phyloP scores from a whole-genome alignment of 2,888 invertebrate genomes.

The Sesamia inferens region DNA sequence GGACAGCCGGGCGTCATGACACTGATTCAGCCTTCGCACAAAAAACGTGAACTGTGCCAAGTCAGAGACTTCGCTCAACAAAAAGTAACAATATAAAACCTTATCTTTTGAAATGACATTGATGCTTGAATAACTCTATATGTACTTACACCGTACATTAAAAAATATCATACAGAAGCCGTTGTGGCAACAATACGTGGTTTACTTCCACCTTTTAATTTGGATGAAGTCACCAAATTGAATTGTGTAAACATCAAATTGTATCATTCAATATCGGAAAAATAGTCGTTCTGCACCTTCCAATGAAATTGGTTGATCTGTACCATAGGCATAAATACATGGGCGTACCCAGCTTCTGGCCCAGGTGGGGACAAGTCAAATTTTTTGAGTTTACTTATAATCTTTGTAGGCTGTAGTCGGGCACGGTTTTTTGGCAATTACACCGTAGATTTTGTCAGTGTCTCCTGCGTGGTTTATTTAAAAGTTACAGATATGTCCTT shows the following conservation, averaged over 20 bases:
- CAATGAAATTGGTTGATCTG: not conserved
- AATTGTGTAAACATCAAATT: not conserved
- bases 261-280: not conserved
- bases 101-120: constrained; percentile 43
- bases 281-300: not conserved
- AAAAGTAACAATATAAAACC: constrained; percentile 19
- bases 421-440: too few relatives aligned
- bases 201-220: not conserved
- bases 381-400: too few relatives aligned
- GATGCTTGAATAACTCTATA: constrained; percentile 19
- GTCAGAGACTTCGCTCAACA: constrained; percentile 24
- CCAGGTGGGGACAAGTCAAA: too few relatives aligned
- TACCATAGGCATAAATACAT: not conserved
- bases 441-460: too few relatives aligned
- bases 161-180: constrained; percentile 15
- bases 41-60: constrained; percentile 46
- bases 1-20: constrained; percentile 50
- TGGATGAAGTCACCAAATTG: not conserved
- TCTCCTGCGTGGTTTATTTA: too few relatives aligned
- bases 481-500: too few relatives aligned
- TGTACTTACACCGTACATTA: not conserved
- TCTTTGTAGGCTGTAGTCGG: too few relatives aligned
- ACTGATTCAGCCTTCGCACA: constrained; percentile 33
- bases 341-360: too few relatives aligned
- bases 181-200: not conserved